Conservation (phyloP, 35 echinoderm and acorn worm genomes). For the Chiridota heheva region DNA sequence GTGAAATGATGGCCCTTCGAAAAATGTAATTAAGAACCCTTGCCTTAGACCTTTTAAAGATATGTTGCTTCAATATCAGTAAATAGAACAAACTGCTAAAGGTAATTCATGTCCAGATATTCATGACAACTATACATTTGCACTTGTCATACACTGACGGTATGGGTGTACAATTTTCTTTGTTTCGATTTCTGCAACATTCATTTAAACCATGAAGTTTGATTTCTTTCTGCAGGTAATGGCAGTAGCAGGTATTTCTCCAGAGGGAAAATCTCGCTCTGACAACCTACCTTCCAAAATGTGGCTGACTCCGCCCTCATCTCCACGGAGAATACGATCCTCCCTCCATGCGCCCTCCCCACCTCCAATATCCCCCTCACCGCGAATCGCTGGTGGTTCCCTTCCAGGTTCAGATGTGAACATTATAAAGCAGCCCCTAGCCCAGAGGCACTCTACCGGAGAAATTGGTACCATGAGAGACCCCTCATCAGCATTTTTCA, state of each 20-base stretch:
- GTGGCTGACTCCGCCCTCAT: constrained; percentile 87
- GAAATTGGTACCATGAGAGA: constrained; percentile 77
- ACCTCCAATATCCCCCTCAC: constrained; percentile 60
- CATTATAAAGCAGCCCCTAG: constrained; percentile 64
- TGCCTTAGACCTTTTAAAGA: no score
- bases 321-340: constrained; percentile 57
- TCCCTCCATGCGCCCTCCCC: constrained; percentile 59
- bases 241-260: constrained; percentile 93
- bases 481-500: constrained; percentile 89
- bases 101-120: no score
- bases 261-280: constrained; percentile 72
- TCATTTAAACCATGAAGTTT: no score
- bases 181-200: no score
- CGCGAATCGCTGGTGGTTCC: constrained; percentile 15
- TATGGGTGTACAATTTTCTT: no score
- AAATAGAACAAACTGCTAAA: no score
- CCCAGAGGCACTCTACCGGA: constrained; percentile 75
- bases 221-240: constrained; percentile 87
- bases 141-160: no score
- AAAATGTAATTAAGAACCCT: no score
- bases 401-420: constrained; percentile 52
- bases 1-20: no score
- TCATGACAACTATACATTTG: no score
- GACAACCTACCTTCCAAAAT: constrained; percentile 47
- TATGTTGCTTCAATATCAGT: no score